Percentiles rank a stretch among this genome's conserved stretches.
phyloP scores from a whole-genome alignment of 2,888 invertebrate genomes.

The Apotomis turbidana region DNA sequence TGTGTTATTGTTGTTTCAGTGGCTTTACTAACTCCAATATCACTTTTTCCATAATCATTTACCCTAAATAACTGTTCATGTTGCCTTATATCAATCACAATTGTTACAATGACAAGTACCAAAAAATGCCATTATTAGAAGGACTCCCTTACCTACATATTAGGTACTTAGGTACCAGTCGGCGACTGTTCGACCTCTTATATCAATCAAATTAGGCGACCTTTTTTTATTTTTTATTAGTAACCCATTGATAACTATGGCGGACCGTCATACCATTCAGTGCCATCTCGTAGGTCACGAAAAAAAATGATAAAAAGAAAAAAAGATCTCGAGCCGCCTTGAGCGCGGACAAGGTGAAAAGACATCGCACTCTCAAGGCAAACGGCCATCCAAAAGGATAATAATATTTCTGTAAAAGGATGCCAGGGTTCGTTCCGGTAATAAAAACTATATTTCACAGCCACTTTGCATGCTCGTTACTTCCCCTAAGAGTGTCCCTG shows the following conservation, averaged over 20 bases:
- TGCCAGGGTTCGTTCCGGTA: slow-evolving; percentile 33
- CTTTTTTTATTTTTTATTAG: background rate
- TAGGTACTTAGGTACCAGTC: too few relatives aligned
- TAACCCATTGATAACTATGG: background rate
- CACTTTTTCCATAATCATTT: too few relatives aligned
- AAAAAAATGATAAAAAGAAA: slow-evolving; percentile 55
- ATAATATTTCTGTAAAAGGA: slow-evolving; percentile 28
- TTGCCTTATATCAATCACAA: too few relatives aligned
- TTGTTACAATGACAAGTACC: too few relatives aligned
- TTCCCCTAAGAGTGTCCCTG: slow-evolving; percentile 15
- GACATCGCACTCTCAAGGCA: slow-evolving; percentile 62
- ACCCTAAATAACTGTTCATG: too few relatives aligned
- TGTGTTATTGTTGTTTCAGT: too few relatives aligned
- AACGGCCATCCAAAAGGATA: slow-evolving; percentile 34
- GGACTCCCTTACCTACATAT: too few relatives aligned
- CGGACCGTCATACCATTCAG: slow-evolving; percentile 12
- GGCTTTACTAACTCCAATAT: too few relatives aligned
- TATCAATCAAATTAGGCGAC: background rate
- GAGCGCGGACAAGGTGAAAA: slow-evolving; percentile 57
- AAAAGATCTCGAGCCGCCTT: slow-evolving; percentile 52
- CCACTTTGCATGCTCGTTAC: background rate
- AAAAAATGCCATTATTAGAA: too few relatives aligned
- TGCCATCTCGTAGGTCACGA: slow-evolving; percentile 47
- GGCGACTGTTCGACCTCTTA: background rate
- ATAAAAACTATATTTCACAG: slow-evolving; percentile 19